These are phyloP conservation scores for Scomber colias DNA, from an alignment of 2,113 vertebrate species.

Conservation along the genomic window DNA sequence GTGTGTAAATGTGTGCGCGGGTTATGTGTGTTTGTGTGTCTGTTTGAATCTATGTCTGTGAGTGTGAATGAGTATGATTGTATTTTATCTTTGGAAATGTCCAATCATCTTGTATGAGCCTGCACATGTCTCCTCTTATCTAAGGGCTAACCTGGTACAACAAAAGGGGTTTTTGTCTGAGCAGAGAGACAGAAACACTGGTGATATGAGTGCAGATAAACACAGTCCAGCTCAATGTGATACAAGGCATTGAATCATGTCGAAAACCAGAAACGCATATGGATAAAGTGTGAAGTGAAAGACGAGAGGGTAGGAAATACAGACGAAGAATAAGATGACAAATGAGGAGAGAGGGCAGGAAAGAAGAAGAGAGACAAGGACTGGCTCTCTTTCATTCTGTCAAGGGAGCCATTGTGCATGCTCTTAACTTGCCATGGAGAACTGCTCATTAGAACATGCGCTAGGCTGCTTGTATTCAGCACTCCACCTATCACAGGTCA, in stretches of 20 bases:
- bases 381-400: neutral
- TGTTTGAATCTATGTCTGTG: neutral
- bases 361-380: neutral
- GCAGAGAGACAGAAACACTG: slow-evolving; percentile 35
- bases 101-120: slow-evolving; percentile 34
- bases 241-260: neutral
- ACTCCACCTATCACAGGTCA: slow-evolving; percentile 7
- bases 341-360: neutral
- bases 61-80: slow-evolving; percentile 9
- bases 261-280: neutral
- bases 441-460: neutral
- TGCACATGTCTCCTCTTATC: slow-evolving; percentile 45
- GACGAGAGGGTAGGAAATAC: neutral
- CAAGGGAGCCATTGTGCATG: neutral
- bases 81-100: slow-evolving; percentile 46
- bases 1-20: neutral
- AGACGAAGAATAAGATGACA: neutral
- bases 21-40: neutral
- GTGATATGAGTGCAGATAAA: slow-evolving; percentile 33
- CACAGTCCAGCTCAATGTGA: neutral
- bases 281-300: neutral
- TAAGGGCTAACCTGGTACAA: slow-evolving; percentile 21
- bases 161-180: slow-evolving; percentile 49
- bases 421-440: neutral
- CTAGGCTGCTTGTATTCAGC: neutral